Evolutionary conservation across 2,888 invertebrate genomes (phyloP), one percentile per base, ranked within the genome.

Genomic region (Argyresthia goedartella): DNA sequence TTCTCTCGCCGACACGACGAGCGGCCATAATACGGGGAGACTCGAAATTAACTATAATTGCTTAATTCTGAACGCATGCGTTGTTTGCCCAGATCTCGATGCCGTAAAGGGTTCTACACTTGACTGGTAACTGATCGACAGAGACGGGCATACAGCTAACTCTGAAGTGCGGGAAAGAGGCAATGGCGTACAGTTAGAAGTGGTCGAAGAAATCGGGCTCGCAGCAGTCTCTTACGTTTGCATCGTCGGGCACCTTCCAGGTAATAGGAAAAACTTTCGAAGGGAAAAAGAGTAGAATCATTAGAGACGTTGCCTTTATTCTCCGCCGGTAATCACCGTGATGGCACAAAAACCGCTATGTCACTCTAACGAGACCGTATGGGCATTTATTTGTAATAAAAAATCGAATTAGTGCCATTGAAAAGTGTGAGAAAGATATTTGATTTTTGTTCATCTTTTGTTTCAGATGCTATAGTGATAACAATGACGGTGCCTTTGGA

Each of bases 1-100:
- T 71, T 76, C 81, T 60, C 64, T 69, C 66, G 67, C 75, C 74
- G 71, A 66, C 74, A 73, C 81, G 76, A 72, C 76, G 71, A 63
- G 43, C 66, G 71, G 66, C 76, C 68, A 75, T 79, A 77, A 75
- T 77, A 76, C 68, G 73, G 76, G 78, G 75, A 76, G 81, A 76
- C 73, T 81, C 77, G 71, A 84, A 85, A 86, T 86, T 86, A 86
- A 82, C 82, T 73, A 84, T 86, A 86, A 86, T 86, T 86, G 82
- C 86, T 86, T 86, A 85, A 86, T 86, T 84, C 81, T 71, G 77
- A 84, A 71, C 73, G 71, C 68, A 67, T 63, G 68, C 71, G 73
- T 68, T 71, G 68, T 79, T 74, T 76, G 76, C 72, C 71, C 71
- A 73, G 71, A 71, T 67, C 76, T 67, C 66, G 57, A 54, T 57